Evolutionary conservation across 2,797 vertebrate genomes (phyloP).

Genomic region (Neosalanx taihuensis): DNA sequence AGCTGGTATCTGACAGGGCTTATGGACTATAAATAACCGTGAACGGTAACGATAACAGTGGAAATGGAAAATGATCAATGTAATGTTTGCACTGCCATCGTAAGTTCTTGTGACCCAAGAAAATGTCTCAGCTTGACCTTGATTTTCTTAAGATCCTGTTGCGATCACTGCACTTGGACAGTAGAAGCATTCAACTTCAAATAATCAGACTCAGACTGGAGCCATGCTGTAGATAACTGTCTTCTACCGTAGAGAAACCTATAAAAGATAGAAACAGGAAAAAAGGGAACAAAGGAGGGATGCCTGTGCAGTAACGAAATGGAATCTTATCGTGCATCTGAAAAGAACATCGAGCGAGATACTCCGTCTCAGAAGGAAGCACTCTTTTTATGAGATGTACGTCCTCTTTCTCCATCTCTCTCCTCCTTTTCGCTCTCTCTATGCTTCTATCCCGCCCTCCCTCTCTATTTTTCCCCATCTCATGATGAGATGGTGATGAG

Average conservation of each 20-base stretch:
- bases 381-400: conserved; percentile 38
- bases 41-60: background rate
- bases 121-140: conserved; percentile 8
- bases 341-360: conserved; percentile 63
- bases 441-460: conserved; percentile 43
- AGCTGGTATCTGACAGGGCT: background rate
- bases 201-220: conserved; percentile 40
- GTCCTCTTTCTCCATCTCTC: conserved; percentile 35
- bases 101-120: background rate
- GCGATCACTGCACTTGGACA: conserved; percentile 17
- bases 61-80: too few species aligned
- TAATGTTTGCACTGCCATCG: background rate
- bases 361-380: conserved; percentile 54
- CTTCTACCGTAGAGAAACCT: conserved; percentile 28
- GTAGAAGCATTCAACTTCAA: conserved; percentile 22
- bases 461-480: conserved; percentile 47
- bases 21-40: background rate
- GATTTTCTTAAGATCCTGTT: background rate
- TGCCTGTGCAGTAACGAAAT: conserved; percentile 49
- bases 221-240: conserved; percentile 50
- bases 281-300: conserved; percentile 48
- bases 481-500: conserved; percentile 60
- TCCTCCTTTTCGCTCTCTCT: conserved; percentile 5
- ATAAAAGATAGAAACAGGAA: conserved; percentile 38
- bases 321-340: conserved; percentile 48